Percentiles rank a stretch among this genome's conserved stretches.
phyloP scores from a whole-genome alignment of 2,113 vertebrate genomes.

The Bothrops jararaca region DNA sequence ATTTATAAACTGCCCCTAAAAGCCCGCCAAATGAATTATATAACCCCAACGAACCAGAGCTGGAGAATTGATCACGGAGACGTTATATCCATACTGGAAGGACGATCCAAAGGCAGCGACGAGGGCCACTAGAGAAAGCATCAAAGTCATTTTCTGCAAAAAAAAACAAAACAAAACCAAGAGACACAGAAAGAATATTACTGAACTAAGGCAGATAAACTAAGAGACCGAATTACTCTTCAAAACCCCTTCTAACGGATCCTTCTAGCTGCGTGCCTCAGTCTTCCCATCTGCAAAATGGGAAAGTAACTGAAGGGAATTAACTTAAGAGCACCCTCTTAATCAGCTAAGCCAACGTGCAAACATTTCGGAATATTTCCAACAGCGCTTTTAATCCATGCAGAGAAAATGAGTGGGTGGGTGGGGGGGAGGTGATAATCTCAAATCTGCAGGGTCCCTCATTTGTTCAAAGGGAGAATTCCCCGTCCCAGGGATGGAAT shows the following conservation, averaged over 20 bases:
- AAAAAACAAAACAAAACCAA: background rate
- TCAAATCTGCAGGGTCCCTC: background rate
- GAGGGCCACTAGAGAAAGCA: conserved; percentile 74
- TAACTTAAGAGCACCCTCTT: background rate
- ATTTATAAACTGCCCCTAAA: background rate
- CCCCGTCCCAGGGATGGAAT: background rate
- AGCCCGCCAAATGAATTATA: background rate
- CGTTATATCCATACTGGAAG: conserved; percentile 96
- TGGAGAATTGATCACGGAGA: conserved; percentile 88
- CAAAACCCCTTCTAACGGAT: too few species aligned
- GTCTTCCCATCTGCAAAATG: background rate
- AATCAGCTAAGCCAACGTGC: background rate
- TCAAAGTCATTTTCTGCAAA: conserved; percentile 74
- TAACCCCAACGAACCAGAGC: conserved; percentile 67
- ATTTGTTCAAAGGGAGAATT: background rate
- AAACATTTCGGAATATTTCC: background rate
- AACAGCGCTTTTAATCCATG: background rate
- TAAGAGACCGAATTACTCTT: background rate
- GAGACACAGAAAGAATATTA: background rate
- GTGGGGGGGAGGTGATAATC: background rate
- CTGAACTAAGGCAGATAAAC: background rate
- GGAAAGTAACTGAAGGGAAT: background rate
- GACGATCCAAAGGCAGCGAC: conserved; percentile 89
- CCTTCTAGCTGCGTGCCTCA: background rate
- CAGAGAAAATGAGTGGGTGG: background rate